Base-by-base conservation (phyloP, 1,140 invertebrate species). In the Agraylea sexmaculata region DNA sequence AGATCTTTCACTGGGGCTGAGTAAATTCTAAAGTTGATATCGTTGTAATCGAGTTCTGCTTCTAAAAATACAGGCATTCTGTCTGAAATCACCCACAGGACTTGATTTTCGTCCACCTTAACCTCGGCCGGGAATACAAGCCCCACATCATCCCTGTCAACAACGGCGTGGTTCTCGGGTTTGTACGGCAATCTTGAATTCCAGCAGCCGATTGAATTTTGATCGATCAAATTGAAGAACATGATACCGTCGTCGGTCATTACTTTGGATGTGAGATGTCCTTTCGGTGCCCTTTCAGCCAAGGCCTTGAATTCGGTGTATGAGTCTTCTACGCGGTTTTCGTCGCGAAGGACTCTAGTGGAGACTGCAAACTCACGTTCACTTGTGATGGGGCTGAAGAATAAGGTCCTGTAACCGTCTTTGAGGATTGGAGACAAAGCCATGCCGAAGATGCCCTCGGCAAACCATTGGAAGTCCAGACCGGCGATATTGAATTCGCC, bases 201-300 rank as follows among this genome's bases (percentile, higher is more conserved):
- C 83, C 83, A 87, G 53, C 83, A 87, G 8, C 83, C 83, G 1
- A 87, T 69, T 2, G 78, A 77, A 46, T 86, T 86, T 49, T 78
- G 77, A 56, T 86, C 82, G 33, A 87, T 74, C 29, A 86, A 61
- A 57, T 76, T 83, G 54, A 77, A 85, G 25, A 84, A 69, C 59
- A 83, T 76, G 2, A 87, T 57, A 10, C 82, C 82, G 21, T 73
- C 59, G 6, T 79, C 74, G 47, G 77, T 75, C 71, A 85, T 80
- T 2, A 81, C 68, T 42, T 76, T 71, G 1, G 81, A 52, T 0
- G 83, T 85, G 1, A 77, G 75, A 46, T 86, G 82, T 1, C 69
- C 62, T 31, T 80, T 64, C 6, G 69, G 64, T 17, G 77, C 78
- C 17, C 82, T 68, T 41, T 74, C 71, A 28, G 79, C 76, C 3